A percentile compares a stretch with the other conserved stretches of the same genome.
These are phyloP conservation scores for Caenorhabditis wallacei DNA, from an alignment of 2,888 invertebrate species.

Conservation along the genomic window DNA sequence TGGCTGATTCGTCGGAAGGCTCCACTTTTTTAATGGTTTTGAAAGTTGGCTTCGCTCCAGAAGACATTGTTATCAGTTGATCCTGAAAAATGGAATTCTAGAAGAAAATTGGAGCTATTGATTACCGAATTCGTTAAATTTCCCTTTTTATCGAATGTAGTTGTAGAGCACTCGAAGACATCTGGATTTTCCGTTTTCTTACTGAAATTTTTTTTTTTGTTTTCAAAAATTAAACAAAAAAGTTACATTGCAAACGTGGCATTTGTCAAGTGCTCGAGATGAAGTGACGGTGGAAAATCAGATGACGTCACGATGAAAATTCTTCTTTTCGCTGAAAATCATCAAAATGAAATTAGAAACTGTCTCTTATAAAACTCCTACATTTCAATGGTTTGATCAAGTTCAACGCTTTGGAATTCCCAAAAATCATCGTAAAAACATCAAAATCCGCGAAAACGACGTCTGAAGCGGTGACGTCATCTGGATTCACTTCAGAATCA, in stretches of 20 bases:
- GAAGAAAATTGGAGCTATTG: neutral
- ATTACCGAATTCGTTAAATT: constrained; percentile 10
- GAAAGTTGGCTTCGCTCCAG: constrained; percentile 21
- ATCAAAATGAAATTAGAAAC: neutral
- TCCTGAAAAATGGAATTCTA: constrained; percentile 6
- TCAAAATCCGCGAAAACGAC: constrained; percentile 54
- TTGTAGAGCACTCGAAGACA: constrained; percentile 5
- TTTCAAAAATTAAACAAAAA: neutral
- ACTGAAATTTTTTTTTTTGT: constrained; percentile 3
- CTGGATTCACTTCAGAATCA: constrained; percentile 8
- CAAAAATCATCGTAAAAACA: constrained; percentile 12
- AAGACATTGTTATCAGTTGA: constrained; percentile 1
- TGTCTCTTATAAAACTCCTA: neutral
- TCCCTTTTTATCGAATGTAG: constrained; percentile 52
- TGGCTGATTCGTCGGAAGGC: neutral
- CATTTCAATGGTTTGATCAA: constrained; percentile 35
- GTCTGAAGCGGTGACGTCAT: constrained; percentile 16
- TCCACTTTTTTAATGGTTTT: constrained; percentile 13
- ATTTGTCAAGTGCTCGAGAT: constrained; percentile 12
- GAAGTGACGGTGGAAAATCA: neutral
- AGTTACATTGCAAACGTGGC: constrained; percentile 12
- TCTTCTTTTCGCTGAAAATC: constrained; percentile 21
- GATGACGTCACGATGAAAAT: constrained; percentile 18
- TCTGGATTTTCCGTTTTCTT: constrained; percentile 1
- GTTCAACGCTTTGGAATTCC: neutral